These are phyloP conservation scores for Potamilus streckersoni DNA, from an alignment of 1,140 invertebrate species.

Conservation along the genomic window DNA sequence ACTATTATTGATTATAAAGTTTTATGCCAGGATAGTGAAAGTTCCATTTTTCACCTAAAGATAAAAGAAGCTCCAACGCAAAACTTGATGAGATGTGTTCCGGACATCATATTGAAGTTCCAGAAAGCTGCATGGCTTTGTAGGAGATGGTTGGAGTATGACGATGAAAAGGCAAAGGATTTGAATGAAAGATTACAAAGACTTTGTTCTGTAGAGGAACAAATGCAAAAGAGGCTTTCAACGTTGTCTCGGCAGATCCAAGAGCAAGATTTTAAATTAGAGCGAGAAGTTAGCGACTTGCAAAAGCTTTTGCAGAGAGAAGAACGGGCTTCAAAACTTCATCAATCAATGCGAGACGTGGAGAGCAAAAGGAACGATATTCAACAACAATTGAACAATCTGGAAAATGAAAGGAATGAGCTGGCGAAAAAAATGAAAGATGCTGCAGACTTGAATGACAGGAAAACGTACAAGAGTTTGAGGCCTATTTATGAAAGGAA, in stretches of 20 bases:
- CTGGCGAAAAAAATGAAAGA: constrained; percentile 37
- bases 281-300: constrained; percentile 42
- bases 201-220: constrained; percentile 36
- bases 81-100: constrained; percentile 45
- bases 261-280: constrained; percentile 42
- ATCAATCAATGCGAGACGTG: constrained; percentile 40
- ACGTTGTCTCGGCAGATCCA: constrained; percentile 45
- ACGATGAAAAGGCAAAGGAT: constrained; percentile 56
- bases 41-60: constrained; percentile 44
- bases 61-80: constrained; percentile 45
- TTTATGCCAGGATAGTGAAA: constrained; percentile 55
- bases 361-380: constrained; percentile 32
- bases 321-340: constrained; percentile 44
- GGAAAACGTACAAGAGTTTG: constrained; percentile 39
- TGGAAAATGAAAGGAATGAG: constrained; percentile 42
- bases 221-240: constrained; percentile 40
- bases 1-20: constrained; percentile 45
- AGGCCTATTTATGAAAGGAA: constrained; percentile 50
- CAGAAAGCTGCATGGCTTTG: constrained; percentile 52
- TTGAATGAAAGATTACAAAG: constrained; percentile 50
- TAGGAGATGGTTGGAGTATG: constrained; percentile 50
- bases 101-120: constrained; percentile 56
- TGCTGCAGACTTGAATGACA: constrained; percentile 28
- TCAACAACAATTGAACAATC: constrained; percentile 28
- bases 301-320: constrained; percentile 51